Evolutionary conservation across 2,888 invertebrate species (phyloP).

Genomic region (Hypolimnas misippus): DNA sequence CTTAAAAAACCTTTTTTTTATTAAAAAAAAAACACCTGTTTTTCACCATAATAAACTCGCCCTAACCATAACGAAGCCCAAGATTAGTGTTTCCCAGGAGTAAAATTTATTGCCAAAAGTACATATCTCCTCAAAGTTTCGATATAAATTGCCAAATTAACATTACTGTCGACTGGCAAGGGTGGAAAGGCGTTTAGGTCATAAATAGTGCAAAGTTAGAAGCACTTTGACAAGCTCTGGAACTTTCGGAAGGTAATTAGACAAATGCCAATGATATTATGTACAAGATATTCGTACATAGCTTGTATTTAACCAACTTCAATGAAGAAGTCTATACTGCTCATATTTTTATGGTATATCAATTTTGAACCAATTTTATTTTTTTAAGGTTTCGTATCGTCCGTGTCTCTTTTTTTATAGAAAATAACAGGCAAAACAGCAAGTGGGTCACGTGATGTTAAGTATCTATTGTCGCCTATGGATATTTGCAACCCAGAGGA

Average conservation of each 20-base stretch:
- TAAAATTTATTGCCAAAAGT: conserved; percentile 29
- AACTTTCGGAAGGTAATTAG: conserved; percentile 10
- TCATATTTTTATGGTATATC: too few relatives aligned
- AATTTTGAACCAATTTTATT: too few relatives aligned
- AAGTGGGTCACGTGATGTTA: too few relatives aligned
- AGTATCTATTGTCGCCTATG: too few relatives aligned
- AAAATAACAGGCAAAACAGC: too few relatives aligned
- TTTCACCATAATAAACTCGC: conserved; percentile 12
- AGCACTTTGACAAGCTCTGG: conserved; percentile 5
- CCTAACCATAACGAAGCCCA: conserved; percentile 12
- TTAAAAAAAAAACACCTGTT: conserved; percentile 3
- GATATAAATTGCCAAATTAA: conserved; percentile 39
- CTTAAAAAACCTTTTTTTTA: background rate
- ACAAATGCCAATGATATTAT: background rate
- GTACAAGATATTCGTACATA: background rate
- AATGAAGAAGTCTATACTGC: too few relatives aligned
- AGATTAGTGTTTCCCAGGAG: conserved; percentile 7
- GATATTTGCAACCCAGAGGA: too few relatives aligned
- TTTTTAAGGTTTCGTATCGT: too few relatives aligned
- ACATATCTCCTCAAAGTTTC: conserved; percentile 33
- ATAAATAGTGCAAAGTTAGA: conserved; percentile 29
- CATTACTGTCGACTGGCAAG: conserved; percentile 23
- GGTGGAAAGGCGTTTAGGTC: conserved; percentile 25
- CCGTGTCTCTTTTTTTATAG: too few relatives aligned
- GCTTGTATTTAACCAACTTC: too few relatives aligned